A percentile compares a stretch with the other conserved stretches of the same genome.
Evolutionary conservation across 2,113 vertebrate genomes (phyloP).

Genomic region (Nerophis ophidion): DNA sequence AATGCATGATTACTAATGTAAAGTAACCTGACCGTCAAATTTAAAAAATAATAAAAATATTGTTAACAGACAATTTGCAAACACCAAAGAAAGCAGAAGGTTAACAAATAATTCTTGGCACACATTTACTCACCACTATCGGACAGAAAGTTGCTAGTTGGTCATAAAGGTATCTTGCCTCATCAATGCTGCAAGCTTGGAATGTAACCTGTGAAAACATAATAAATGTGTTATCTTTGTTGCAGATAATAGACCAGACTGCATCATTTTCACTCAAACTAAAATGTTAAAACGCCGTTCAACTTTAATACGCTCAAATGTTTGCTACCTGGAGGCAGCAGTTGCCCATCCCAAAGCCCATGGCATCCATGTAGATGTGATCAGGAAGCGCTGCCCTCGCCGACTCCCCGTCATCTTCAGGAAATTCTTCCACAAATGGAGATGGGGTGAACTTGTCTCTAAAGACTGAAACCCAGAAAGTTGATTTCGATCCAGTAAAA

Average conservation of each 20-base stretch:
- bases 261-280: background rate
- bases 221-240: background rate
- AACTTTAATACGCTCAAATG: background rate
- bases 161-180: slow-evolving; percentile 96
- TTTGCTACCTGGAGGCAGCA: slow-evolving; percentile 91
- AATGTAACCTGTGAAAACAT: slow-evolving; percentile 85
- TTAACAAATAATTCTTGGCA: background rate
- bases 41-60: background rate
- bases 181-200: slow-evolving; percentile 96
- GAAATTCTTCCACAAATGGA: slow-evolving; percentile 87
- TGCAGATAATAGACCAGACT: background rate
- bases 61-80: background rate
- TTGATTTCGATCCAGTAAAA: too few relatives aligned
- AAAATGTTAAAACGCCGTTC: background rate
- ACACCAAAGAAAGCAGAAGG: background rate
- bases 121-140: slow-evolving; percentile 83
- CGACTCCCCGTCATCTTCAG: slow-evolving; percentile 84
- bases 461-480: slow-evolving; percentile 74
- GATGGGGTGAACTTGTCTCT: slow-evolving; percentile 86
- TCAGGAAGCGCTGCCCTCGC: slow-evolving; percentile 79
- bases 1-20: too few relatives aligned
- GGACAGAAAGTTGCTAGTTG: slow-evolving; percentile 96
- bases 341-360: slow-evolving; percentile 99
- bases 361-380: slow-evolving; percentile 97
- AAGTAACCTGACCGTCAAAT: too few relatives aligned